Evolutionary conservation across 1,140 invertebrate genomes (phyloP).

Genomic region (Hyphantria cunea): DNA sequence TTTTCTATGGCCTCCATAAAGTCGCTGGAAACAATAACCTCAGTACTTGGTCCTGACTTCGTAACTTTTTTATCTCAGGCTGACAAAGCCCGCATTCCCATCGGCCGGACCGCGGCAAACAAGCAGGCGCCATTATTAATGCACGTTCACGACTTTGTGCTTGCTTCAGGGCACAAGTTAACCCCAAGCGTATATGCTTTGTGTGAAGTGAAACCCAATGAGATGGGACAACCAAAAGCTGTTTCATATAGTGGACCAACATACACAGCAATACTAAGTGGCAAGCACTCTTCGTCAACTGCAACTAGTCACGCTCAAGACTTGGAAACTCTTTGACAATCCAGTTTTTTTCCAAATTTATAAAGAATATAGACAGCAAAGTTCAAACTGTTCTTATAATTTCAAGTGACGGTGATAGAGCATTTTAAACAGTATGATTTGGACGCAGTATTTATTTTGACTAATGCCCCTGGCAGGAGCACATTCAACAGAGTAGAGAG

Average conservation of each 20-base stretch:
- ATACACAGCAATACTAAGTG: constrained; percentile 61
- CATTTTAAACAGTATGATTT: too few relatives aligned
- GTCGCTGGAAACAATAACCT: constrained; percentile 38
- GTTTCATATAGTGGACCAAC: constrained; percentile 63
- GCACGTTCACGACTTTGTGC: constrained; percentile 26
- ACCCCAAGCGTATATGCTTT: constrained; percentile 68
- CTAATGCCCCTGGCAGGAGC: constrained; percentile 29
- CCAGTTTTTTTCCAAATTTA: constrained; percentile 38
- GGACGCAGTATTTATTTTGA: constrained; percentile 26
- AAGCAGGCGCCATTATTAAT: too few relatives aligned
- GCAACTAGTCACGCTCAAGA: constrained; percentile 45
- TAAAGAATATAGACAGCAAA: too few relatives aligned
- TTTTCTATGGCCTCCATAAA: constrained; percentile 38
- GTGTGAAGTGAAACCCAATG: constrained; percentile 46
- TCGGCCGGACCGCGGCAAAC: too few relatives aligned
- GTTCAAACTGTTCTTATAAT: constrained; percentile 19
- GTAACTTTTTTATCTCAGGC: constrained; percentile 39
- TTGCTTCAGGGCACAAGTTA: constrained; percentile 30
- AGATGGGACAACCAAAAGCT: constrained; percentile 43
- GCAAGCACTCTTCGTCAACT: constrained; percentile 43
- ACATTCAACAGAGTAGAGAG: constrained; percentile 27
- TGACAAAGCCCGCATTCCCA: constrained; percentile 8
- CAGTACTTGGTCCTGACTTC: constrained; percentile 40
- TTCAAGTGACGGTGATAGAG: constrained; percentile 7
- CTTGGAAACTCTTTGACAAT: constrained; percentile 41